These are phyloP conservation scores for Apodemia zela DNA, from an alignment of 2,888 invertebrate genomes.

Conservation along the genomic window DNA sequence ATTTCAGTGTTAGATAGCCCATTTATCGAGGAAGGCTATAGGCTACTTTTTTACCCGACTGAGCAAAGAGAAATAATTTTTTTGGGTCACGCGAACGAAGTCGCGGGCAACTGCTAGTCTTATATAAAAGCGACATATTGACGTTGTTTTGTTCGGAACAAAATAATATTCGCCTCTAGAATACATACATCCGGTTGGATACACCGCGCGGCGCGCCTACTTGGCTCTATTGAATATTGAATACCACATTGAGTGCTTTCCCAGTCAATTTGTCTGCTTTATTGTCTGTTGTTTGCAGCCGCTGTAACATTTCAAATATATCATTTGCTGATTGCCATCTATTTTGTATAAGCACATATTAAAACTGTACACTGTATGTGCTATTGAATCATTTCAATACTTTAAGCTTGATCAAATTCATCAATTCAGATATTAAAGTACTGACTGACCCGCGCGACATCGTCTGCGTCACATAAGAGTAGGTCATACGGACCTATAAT, in stretches of 20 bases:
- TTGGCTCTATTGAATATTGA: conserved; percentile 48
- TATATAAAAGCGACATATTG: too few species aligned
- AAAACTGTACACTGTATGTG: background rate
- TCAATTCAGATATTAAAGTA: too few species aligned
- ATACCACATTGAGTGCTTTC: conserved; percentile 55
- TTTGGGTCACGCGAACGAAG: too few species aligned
- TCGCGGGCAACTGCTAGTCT: too few species aligned
- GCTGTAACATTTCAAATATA: conserved; percentile 30
- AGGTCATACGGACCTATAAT: too few species aligned
- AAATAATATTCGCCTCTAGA: conserved; percentile 4
- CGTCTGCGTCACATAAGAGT: too few species aligned
- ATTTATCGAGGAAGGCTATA: too few species aligned
- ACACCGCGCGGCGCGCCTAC: conserved; percentile 62
- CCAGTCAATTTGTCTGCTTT: conserved; percentile 70
- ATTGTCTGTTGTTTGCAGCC: conserved; percentile 54
- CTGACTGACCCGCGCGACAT: too few species aligned
- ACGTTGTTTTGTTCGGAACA: background rate
- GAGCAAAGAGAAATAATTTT: too few species aligned
- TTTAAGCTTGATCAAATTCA: too few species aligned
- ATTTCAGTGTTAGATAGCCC: too few species aligned
- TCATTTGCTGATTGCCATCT: conserved; percentile 10
- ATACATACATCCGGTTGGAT: conserved; percentile 50
- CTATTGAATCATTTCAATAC: background rate
- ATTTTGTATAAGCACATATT: background rate
- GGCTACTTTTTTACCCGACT: too few species aligned